Evolutionary conservation across 2,113 vertebrate genomes (phyloP).

Genomic region (Talpa occidentalis): DNA sequence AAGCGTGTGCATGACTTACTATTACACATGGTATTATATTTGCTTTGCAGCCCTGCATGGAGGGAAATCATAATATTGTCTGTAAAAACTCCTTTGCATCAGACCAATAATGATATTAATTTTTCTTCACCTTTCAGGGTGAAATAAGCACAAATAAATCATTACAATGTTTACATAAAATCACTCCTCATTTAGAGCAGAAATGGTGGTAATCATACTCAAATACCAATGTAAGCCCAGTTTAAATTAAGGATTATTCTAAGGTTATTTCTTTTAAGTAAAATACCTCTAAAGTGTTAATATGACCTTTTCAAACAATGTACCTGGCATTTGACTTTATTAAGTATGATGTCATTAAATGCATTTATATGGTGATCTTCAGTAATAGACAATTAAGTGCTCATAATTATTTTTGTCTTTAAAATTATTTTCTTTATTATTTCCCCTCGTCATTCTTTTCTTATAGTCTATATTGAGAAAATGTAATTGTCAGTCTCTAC

Average conservation of each 20-base stretch:
- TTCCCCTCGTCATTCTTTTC: background rate
- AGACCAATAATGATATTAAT: background rate
- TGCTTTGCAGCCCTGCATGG: background rate
- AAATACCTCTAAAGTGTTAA: background rate
- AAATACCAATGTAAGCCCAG: background rate
- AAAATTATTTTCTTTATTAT: background rate
- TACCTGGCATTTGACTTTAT: background rate
- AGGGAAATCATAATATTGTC: background rate
- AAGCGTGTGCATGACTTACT: background rate
- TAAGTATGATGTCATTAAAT: background rate
- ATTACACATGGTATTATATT: background rate
- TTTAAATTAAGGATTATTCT: background rate
- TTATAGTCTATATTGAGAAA: background rate
- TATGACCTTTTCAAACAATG: background rate
- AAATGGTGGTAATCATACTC: background rate
- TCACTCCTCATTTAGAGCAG: background rate
- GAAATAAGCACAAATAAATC: background rate
- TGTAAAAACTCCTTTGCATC: background rate
- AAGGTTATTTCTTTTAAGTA: background rate
- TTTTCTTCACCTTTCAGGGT: background rate
- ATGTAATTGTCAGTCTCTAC: background rate
- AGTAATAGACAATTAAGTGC: background rate
- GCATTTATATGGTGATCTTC: background rate
- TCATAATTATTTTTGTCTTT: background rate
- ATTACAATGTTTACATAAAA: background rate